Evolutionary conservation across 2,797 vertebrate genomes (phyloP).

Genomic region (Dicrostonyx torquatus): DNA sequence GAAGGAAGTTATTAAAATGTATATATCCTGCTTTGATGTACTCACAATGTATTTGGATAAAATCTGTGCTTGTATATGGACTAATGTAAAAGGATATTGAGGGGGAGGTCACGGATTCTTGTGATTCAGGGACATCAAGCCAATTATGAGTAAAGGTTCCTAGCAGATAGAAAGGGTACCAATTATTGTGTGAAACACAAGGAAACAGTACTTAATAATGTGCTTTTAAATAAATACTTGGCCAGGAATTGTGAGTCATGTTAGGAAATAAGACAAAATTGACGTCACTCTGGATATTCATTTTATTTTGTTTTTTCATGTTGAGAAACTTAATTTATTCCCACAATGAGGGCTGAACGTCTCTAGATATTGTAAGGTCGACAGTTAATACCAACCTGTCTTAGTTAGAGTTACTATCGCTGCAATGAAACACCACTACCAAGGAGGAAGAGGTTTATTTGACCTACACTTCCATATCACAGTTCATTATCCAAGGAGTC

Average conservation of each 20-base stretch:
- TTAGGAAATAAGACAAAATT: neutral
- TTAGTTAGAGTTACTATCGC: neutral
- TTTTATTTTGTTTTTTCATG: too few relatives aligned
- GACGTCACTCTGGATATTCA: neutral
- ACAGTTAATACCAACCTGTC: neutral
- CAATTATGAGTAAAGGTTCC: neutral
- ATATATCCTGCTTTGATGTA: neutral
- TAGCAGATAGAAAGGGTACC: neutral
- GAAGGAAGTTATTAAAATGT: neutral
- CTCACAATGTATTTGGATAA: neutral
- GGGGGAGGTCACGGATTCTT: neutral
- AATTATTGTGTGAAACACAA: neutral
- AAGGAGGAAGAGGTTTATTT: neutral
- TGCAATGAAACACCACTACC: neutral
- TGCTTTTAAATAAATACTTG: neutral
- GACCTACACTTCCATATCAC: neutral
- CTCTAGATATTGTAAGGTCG: neutral
- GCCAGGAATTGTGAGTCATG: neutral
- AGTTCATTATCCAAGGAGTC: neutral
- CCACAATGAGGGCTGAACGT: too few relatives aligned
- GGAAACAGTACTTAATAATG: neutral
- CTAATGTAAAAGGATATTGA: neutral
- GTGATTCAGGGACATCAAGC: neutral
- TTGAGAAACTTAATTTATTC: too few relatives aligned
- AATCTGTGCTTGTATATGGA: neutral